phyloP scores from a whole-genome alignment of 1,140 invertebrate genomes.

The Bombus breviceps region DNA sequence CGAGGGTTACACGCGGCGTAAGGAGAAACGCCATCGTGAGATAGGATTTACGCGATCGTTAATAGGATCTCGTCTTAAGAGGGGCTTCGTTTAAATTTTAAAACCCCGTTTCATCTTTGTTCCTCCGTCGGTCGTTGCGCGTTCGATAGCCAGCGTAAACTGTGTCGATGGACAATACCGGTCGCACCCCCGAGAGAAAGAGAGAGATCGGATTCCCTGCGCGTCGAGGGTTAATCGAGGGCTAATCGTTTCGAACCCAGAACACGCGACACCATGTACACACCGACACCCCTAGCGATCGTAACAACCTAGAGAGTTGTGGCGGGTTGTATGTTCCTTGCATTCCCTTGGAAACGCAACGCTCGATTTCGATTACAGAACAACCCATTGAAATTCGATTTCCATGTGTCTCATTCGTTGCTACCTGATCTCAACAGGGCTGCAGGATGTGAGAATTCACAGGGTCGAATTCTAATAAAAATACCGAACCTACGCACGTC shows the following conservation, averaged over 20 bases:
- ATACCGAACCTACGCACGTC: neutral
- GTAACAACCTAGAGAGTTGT: neutral
- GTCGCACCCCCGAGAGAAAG: slow-evolving; percentile 6
- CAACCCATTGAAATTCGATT: neutral
- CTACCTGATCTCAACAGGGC: neutral
- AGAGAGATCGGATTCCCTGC: slow-evolving; percentile 12
- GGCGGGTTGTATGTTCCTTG: neutral
- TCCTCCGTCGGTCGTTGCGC: slow-evolving; percentile 21
- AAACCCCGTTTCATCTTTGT: slow-evolving; percentile 46
- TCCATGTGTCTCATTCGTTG: neutral
- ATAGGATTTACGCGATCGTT: slow-evolving; percentile 63
- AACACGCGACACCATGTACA: slow-evolving; percentile 40
- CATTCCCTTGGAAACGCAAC: neutral
- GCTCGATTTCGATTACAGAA: neutral
- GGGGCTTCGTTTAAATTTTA: slow-evolving; percentile 74
- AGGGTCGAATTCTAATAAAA: neutral
- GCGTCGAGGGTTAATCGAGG: slow-evolving; percentile 50
- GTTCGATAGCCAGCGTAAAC: slow-evolving; percentile 28
- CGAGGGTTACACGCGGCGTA: slow-evolving; percentile 19
- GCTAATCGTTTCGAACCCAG: slow-evolving; percentile 45
- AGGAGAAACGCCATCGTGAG: slow-evolving; percentile 36
- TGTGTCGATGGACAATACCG: slow-evolving; percentile 55
- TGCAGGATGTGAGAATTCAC: neutral
- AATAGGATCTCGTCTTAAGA: slow-evolving; percentile 77
- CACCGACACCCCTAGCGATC: neutral